A percentile compares a stretch with the other conserved stretches of the same genome.
phyloP scores from a whole-genome alignment of 2,113 vertebrate genomes.

The Menidia beryllina region DNA sequence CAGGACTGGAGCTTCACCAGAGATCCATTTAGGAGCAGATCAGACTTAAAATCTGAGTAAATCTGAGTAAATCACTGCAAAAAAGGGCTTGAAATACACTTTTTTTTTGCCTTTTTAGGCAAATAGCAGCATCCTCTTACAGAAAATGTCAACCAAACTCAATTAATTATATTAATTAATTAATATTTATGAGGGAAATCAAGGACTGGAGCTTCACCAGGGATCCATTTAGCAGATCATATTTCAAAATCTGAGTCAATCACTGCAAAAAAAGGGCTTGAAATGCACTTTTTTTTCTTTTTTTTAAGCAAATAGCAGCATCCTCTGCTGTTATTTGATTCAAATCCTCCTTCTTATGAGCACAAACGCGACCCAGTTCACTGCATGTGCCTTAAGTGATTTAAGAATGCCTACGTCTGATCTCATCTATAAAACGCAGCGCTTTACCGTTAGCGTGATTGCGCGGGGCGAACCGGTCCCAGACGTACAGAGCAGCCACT shows the following conservation, averaged over 20 bases:
- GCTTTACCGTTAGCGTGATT: conserved; percentile 53
- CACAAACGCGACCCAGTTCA: not conserved
- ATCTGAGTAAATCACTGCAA: not conserved
- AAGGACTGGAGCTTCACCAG: not conserved
- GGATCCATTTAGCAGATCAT: not conserved
- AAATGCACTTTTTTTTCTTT: not conserved
- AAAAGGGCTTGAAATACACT: not conserved
- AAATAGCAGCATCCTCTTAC: not conserved
- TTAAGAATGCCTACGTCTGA: conserved; percentile 7
- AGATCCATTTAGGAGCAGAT: too few species aligned
- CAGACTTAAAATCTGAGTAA: not conserved
- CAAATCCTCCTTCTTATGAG: conserved; percentile 23
- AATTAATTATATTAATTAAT: conserved; percentile 25
- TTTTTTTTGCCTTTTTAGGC: not conserved
- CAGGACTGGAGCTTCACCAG: not conserved
- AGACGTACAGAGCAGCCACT: conserved; percentile 19
- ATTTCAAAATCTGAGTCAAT: not conserved
- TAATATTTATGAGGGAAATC: conserved; percentile 31
- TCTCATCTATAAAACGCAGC: conserved; percentile 39
- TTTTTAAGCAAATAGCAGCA: not conserved
- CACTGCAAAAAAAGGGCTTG: not conserved
- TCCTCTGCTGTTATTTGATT: conserved; percentile 14
- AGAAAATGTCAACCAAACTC: conserved; percentile 66
- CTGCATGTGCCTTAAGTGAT: conserved; percentile 27
- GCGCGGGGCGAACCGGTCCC: conserved; percentile 46